Evolutionary conservation across 2,888 invertebrate species (phyloP).

Genomic region (Acheta domesticus): DNA sequence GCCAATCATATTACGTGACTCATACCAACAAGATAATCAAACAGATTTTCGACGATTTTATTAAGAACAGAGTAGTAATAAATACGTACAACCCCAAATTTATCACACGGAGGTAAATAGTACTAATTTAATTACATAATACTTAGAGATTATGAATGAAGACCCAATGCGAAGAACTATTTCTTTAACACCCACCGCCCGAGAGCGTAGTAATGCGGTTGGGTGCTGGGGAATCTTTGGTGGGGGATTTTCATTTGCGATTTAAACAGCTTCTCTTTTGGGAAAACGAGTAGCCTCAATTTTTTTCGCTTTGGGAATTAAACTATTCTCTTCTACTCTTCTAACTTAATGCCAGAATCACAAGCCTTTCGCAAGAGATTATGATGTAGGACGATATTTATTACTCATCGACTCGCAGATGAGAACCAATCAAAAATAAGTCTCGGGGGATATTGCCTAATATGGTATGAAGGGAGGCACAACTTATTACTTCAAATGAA

Average conservation of each 20-base stretch:
- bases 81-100: no score
- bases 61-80: neutral
- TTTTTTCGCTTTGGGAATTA: neutral
- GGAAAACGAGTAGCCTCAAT: neutral
- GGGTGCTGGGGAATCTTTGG: neutral
- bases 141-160: neutral
- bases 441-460: conserved; percentile 52
- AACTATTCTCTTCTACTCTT: neutral
- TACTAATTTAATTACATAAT: no score
- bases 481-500: conserved; percentile 28
- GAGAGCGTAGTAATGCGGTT: conserved; percentile 22
- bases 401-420: conserved; percentile 4
- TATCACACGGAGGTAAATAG: no score
- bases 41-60: neutral
- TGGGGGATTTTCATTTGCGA: neutral
- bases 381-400: neutral
- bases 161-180: conserved; percentile 25
- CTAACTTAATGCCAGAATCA: neutral
- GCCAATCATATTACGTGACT: conserved; percentile 31
- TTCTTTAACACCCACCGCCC: conserved; percentile 24
- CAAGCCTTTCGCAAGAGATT: neutral
- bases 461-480: conserved; percentile 44
- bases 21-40: conserved; percentile 1
- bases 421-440: conserved; percentile 47
- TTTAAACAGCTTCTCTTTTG: neutral